Conservation (phyloP, 2,113 vertebrate genomes). For the Silurus asotus region DNA sequence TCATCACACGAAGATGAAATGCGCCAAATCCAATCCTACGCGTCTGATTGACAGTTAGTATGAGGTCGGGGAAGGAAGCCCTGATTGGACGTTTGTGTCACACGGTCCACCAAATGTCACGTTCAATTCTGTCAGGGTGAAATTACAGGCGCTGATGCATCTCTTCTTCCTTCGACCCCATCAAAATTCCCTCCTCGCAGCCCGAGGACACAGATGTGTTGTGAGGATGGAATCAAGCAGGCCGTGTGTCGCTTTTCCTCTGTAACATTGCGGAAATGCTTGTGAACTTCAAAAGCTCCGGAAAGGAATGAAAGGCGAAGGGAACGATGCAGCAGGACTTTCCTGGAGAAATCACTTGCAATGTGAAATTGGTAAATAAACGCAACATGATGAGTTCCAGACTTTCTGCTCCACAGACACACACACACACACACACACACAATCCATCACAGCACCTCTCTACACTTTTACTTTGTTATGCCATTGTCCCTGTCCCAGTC, state of each 20-base stretch:
- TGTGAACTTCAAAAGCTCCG: not conserved
- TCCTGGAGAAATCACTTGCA: not conserved
- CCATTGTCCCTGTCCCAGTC: not conserved
- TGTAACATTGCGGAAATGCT: not conserved
- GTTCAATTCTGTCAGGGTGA: conserved; percentile 37
- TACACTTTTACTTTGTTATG: not conserved
- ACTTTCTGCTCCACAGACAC: not conserved
- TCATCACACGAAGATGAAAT: not conserved
- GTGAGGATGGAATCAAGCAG: not conserved
- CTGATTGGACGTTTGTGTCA: conserved; percentile 21
- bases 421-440: too few relatives aligned
- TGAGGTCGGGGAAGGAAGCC: not conserved
- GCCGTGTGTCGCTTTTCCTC: not conserved
- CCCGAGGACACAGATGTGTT: conserved; percentile 1
- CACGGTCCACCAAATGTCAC: conserved; percentile 27
- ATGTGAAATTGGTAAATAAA: not conserved
- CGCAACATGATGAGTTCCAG: not conserved
- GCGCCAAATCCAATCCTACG: not conserved
- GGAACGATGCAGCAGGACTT: not conserved
- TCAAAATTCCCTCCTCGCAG: conserved; percentile 29
- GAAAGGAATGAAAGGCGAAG: not conserved
- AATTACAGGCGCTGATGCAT: conserved; percentile 21
- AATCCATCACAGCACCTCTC: not conserved
- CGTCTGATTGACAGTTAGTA: conserved; percentile 40
- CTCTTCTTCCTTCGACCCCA: conserved; percentile 27